Evolutionary conservation across 2,797 vertebrate genomes (phyloP).

Genomic region (Chrysolophus pictus): DNA sequence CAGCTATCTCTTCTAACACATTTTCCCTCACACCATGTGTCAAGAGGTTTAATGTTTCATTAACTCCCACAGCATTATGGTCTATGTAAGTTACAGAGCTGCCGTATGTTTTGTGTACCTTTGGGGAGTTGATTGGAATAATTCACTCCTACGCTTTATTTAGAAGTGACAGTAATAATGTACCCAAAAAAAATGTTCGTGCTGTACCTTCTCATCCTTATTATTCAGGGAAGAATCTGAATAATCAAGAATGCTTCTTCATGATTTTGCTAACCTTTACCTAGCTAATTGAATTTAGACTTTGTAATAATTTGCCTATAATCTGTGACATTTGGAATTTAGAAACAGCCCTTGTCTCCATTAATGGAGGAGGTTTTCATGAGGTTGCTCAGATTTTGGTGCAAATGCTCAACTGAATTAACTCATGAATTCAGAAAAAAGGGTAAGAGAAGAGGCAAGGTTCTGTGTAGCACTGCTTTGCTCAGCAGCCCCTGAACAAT

Average conservation of each 20-base stretch:
- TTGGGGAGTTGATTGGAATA: slow-evolving; percentile 58
- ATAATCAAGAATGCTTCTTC: not conserved
- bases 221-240: not conserved
- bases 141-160: slow-evolving; percentile 56
- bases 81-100: slow-evolving; percentile 64
- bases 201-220: slow-evolving; percentile 12
- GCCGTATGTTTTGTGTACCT: slow-evolving; percentile 67
- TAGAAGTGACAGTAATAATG: slow-evolving; percentile 56
- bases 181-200: not conserved
- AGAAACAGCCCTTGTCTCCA: not conserved
- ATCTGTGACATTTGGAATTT: slow-evolving; percentile 13
- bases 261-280: slow-evolving; percentile 16
- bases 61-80: slow-evolving; percentile 62
- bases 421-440: not conserved
- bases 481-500: not conserved
- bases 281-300: not conserved
- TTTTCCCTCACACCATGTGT: slow-evolving; percentile 69
- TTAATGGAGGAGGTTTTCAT: not conserved
- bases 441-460: not conserved
- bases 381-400: not conserved
- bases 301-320: not conserved
- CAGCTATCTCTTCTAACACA: slow-evolving; percentile 69
- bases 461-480: not conserved
- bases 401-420: slow-evolving; percentile 2
- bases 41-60: slow-evolving; percentile 74